These are phyloP conservation scores for Samia ricini DNA, from an alignment of 1,140 invertebrate species.

Conservation along the genomic window DNA sequence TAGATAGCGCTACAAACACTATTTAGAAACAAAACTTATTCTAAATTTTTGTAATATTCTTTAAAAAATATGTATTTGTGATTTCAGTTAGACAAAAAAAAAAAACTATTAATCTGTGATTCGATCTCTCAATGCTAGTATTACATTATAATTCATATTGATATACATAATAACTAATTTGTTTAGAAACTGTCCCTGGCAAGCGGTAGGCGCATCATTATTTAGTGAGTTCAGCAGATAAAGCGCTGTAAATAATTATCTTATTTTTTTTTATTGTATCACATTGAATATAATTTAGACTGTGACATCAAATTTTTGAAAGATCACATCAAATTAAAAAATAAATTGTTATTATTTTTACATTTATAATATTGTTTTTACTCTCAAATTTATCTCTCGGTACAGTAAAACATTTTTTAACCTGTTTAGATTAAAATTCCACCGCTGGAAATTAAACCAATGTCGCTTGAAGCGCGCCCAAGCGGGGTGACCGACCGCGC, in stretches of 20 bases:
- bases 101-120: not conserved
- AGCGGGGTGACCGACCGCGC: conserved; percentile 25
- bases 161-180: not conserved
- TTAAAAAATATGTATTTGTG: not conserved
- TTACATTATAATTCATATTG: not conserved
- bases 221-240: not conserved
- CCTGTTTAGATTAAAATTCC: not conserved
- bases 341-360: no score
- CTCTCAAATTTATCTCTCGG: no score
- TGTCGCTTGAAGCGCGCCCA: conserved; percentile 18
- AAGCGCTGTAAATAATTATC: not conserved
- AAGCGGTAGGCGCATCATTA: not conserved
- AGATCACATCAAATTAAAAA: no score
- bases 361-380: no score
- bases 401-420: no score
- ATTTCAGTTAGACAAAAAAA: not conserved
- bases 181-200: not conserved
- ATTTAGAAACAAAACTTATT: no score
- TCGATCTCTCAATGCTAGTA: not conserved
- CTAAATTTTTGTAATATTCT: not conserved
- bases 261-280: no score
- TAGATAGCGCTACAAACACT: not conserved
- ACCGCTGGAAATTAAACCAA: not conserved
- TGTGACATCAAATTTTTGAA: no score
- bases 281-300: no score